These are phyloP conservation scores for Lucifuga dentata DNA, from an alignment of 2,113 vertebrate species.

Conservation along the genomic window DNA sequence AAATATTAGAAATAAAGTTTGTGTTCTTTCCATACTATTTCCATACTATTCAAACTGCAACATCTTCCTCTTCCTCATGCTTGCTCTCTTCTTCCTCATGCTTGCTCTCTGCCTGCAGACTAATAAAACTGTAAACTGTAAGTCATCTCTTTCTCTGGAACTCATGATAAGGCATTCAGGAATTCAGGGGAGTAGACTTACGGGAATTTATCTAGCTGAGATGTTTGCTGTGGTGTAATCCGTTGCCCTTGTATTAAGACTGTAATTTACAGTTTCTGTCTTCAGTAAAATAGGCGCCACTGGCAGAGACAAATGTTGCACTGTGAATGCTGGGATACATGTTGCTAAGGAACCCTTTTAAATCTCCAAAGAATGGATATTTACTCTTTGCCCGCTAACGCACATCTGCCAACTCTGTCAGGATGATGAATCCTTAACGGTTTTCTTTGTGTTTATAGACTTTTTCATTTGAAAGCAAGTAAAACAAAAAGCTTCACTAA, in stretches of 20 bases:
- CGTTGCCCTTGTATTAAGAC: slow-evolving; percentile 5
- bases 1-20: too few species aligned
- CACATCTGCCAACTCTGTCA: slow-evolving; percentile 63
- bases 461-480: slow-evolving; percentile 43
- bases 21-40: too few species aligned
- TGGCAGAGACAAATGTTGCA: slow-evolving; percentile 35
- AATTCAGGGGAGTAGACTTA: slow-evolving; percentile 39
- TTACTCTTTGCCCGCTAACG: slow-evolving; percentile 46
- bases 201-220: slow-evolving; percentile 35
- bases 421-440: slow-evolving; percentile 38
- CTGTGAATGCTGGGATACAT: slow-evolving; percentile 45
- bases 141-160: not conserved
- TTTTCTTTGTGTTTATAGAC: slow-evolving; percentile 35
- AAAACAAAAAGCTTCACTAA: not conserved
- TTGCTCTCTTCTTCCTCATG: too few species aligned
- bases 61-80: too few species aligned
- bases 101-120: not conserved
- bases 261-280: slow-evolving; percentile 63
- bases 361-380: slow-evolving; percentile 58
- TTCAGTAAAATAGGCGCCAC: slow-evolving; percentile 36
- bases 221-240: slow-evolving; percentile 43
- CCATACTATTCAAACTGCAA: too few species aligned
- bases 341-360: slow-evolving; percentile 62
- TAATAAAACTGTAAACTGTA: not conserved
- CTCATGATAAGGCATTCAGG: slow-evolving; percentile 21